Evolutionary conservation across 2,888 invertebrate genomes (phyloP).

Genomic region (Xestoiulus laeticollis): DNA sequence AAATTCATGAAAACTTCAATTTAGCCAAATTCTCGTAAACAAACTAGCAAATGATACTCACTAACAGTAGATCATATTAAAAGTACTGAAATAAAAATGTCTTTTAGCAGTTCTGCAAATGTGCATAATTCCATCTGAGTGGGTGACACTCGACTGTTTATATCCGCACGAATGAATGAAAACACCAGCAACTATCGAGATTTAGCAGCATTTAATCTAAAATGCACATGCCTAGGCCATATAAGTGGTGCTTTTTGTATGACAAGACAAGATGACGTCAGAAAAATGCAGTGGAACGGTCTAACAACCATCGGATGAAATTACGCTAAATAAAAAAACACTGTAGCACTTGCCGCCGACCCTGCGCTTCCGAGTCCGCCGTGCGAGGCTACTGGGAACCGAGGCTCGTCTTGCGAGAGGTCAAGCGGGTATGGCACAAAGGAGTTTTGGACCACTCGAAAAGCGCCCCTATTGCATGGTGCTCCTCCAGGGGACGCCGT

Average conservation of each 20-base stretch:
- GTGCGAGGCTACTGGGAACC: not conserved
- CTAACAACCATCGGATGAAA: not conserved
- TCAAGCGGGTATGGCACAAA: not conserved
- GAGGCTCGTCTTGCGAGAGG: not conserved
- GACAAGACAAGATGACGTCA: not conserved
- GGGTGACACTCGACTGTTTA: not conserved
- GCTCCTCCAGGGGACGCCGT: not conserved
- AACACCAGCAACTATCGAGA: not conserved
- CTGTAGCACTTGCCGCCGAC: not conserved
- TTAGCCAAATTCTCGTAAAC: too few relatives aligned
- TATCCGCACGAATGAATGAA: not conserved
- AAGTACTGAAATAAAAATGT: not conserved
- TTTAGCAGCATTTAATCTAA: slow-evolving; percentile 24
- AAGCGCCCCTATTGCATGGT: not conserved
- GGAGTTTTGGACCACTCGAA: not conserved
- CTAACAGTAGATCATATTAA: not conserved
- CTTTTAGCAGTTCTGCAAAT: not conserved
- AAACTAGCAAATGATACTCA: too few relatives aligned
- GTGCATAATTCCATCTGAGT: not conserved
- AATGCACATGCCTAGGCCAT: slow-evolving; percentile 22
- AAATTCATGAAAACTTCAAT: too few relatives aligned
- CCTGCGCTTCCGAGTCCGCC: not conserved
- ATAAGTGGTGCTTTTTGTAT: not conserved
- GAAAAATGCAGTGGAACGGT: not conserved
- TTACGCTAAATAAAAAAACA: not conserved